Conservation (phyloP, 2,797 vertebrate genomes). For the Sebastes melanostomus region DNA sequence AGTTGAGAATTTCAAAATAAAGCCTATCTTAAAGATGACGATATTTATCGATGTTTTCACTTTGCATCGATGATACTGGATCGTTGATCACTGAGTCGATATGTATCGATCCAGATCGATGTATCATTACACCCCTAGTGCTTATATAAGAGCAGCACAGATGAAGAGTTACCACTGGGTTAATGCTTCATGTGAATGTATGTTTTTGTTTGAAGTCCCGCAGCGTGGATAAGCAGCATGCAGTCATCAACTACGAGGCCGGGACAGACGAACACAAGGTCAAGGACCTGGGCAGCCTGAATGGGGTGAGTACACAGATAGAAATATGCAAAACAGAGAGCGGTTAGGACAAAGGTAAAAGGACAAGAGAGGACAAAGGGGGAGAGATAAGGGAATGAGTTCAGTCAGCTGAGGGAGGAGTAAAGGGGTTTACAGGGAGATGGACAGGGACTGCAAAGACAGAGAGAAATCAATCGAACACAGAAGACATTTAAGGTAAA, state of each 20-base stretch:
- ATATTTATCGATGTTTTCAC: no score
- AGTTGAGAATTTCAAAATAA: no score
- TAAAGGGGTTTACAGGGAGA: neutral
- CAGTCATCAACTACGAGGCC: conserved; percentile 97
- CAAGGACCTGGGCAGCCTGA: conserved; percentile 97
- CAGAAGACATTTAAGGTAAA: conserved; percentile 8
- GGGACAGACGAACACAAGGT: conserved; percentile 93
- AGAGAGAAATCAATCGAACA: neutral
- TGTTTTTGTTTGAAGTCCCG: conserved; percentile 76
- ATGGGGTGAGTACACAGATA: conserved; percentile 88
- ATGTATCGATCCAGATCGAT: no score
- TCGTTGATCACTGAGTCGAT: no score
- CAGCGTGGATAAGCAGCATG: conserved; percentile 98
- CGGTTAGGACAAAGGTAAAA: conserved; percentile 2
- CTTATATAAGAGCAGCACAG: neutral
- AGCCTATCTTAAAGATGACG: no score
- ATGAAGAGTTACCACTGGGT: neutral
- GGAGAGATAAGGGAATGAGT: conserved; percentile 7
- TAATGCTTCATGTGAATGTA: conserved; percentile 7
- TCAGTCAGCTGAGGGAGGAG: neutral
- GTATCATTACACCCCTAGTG: no score
- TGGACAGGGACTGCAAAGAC: neutral
- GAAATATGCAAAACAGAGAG: conserved; percentile 5
- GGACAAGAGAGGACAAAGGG: neutral
- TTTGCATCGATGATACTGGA: no score